Evolutionary conservation across 35 echinoderm and acorn worm species (phyloP), one percentile per base, ranked within the genome.

Genomic region (Lytechinus pictus): DNA sequence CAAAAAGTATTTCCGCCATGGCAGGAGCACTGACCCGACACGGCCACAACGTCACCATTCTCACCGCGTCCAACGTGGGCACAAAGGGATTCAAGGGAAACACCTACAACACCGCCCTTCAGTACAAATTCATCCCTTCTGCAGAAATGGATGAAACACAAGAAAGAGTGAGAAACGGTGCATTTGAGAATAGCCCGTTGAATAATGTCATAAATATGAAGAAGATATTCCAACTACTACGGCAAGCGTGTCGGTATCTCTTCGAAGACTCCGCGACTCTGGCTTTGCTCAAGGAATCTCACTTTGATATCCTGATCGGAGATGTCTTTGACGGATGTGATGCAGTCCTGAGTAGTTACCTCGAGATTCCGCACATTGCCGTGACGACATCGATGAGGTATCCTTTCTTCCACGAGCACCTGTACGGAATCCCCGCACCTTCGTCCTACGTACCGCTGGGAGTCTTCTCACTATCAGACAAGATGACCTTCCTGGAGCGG

Each of bases 381-480:
- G 33, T 91, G 29, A 91, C 89, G 11, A 21, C 89, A 16, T 44
- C 33, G 10, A 19, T 11, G 89, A 21, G 89, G 89, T 21, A 21
- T 91, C 89, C 89, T 0, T 27, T 44, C 16, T 91, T 91, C 3
- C 33, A 21, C 19, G 89, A 91, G 29, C 19, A 91, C 89, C 11
- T 91, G 33, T 44, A 44, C 33, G 33, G 33, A 44, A 44, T 44
- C 33, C 33, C 33, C 33, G 33, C 33, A 44, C 89, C 89, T n/a
- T 91, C 89, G 12, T 91, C 89, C 29, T 91, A 91, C 89, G 89
- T 91, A 21, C 89, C 89, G 16, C 33, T 91, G 10, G 89, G 89
- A 12, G 12, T 4, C 19, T 44, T 91, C 89, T 12, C 89, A 12
- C 33, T 27, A 21, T n/a, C 89, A 11, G 89, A 91, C 33, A 21